Evolutionary conservation across 2,888 invertebrate genomes (phyloP).

Genomic region (Abrostola triplasia): DNA sequence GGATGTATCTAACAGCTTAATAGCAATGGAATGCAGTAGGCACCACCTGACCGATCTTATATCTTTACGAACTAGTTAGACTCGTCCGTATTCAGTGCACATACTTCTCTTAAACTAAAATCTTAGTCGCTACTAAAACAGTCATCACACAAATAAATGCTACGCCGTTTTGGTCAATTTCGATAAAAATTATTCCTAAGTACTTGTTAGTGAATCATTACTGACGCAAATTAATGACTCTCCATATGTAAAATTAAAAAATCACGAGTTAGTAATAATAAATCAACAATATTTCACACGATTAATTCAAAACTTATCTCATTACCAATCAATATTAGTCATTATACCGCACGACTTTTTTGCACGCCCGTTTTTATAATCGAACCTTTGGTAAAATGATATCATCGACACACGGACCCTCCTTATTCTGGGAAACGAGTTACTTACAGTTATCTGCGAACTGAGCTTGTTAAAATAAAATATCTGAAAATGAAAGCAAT

Average conservation of each 20-base stretch:
- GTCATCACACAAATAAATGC: conserved; percentile 4
- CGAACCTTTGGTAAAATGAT: conserved; percentile 57
- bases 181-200: not conserved
- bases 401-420: conserved; percentile 64
- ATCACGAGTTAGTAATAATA: not conserved
- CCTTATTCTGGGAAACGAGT: conserved; percentile 43
- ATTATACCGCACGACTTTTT: conserved; percentile 41
- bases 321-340: conserved; percentile 50
- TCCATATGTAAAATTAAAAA: conserved; percentile 3
- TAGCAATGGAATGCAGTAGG: conserved; percentile 22
- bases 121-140: conserved; percentile 18
- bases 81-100: conserved; percentile 21
- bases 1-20: conserved; percentile 10
- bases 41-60: conserved; percentile 22
- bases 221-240: conserved; percentile 19
- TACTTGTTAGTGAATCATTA: conserved; percentile 22
- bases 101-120: conserved; percentile 15
- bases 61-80: conserved; percentile 26
- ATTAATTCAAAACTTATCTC: conserved; percentile 35
- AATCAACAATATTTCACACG: conserved; percentile 9
- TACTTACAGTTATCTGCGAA: conserved; percentile 8
- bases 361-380: conserved; percentile 44
- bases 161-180: not conserved
- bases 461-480: conserved; percentile 8
- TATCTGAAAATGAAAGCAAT: conserved; percentile 11